These are phyloP conservation scores for Yponomeuta cagnagella DNA, from an alignment of 2,888 invertebrate species.

Conservation along the genomic window DNA sequence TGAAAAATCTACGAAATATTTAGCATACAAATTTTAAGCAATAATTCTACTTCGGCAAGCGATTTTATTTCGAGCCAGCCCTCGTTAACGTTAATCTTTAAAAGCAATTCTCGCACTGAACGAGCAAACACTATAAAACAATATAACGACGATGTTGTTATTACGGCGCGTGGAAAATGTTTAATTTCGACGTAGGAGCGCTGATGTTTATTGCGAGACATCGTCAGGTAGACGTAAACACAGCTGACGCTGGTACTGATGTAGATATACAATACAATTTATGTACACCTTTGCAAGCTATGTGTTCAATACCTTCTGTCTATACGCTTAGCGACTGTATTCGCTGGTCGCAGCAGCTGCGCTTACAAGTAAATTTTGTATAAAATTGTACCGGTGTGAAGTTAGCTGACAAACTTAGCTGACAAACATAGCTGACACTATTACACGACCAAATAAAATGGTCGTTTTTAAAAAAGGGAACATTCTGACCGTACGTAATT, in stretches of 20 bases:
- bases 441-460: no score
- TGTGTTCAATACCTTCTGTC: neutral
- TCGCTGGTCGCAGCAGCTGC: no score
- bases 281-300: neutral
- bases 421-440: no score
- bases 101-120: neutral
- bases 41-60: neutral
- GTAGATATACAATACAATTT: neutral
- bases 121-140: neutral
- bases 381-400: no score
- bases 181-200: constrained; percentile 1
- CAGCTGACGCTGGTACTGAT: neutral
- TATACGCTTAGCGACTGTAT: neutral
- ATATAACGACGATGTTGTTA: neutral
- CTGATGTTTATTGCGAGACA: constrained; percentile 6
- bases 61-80: neutral
- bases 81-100: neutral
- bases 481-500: no score
- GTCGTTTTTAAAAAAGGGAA: no score
- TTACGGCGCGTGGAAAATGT: neutral
- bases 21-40: neutral
- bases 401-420: no score
- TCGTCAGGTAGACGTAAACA: neutral
- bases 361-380: no score
- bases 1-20: neutral